These are phyloP conservation scores for Zeus faber DNA, from an alignment of 2,113 vertebrate genomes.

Conservation along the genomic window DNA sequence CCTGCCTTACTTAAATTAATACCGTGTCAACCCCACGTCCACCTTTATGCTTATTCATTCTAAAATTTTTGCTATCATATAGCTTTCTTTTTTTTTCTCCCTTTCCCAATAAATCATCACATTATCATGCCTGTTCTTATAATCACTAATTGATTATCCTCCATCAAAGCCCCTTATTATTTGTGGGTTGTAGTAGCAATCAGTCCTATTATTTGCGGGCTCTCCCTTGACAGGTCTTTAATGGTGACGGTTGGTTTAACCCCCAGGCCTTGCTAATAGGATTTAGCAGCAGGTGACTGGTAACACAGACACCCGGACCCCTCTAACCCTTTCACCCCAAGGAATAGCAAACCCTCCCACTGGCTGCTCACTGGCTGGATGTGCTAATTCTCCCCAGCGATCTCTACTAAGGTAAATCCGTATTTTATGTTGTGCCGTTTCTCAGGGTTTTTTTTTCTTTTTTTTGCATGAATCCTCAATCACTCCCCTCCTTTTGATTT, in stretches of 20 bases:
- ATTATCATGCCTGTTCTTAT: slow-evolving; percentile 33
- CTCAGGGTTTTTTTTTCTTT: too few species aligned
- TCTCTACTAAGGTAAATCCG: too few species aligned
- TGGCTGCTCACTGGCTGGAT: slow-evolving; percentile 43
- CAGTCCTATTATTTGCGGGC: slow-evolving; percentile 78
- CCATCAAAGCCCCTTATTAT: slow-evolving; percentile 76
- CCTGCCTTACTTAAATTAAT: too few species aligned
- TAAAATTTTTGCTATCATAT: not conserved
- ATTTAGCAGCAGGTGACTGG: slow-evolving; percentile 77
- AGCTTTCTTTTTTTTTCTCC: too few species aligned
- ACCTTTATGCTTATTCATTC: too few species aligned
- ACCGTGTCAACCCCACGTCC: too few species aligned
- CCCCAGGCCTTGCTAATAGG: slow-evolving; percentile 73
- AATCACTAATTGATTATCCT: slow-evolving; percentile 72
- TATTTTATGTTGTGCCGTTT: too few species aligned
- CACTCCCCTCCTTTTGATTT: too few species aligned
- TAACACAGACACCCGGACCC: slow-evolving; percentile 68
- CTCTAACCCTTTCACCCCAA: slow-evolving; percentile 70
- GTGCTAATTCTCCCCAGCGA: too few species aligned
- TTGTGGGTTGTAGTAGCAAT: slow-evolving; percentile 77
- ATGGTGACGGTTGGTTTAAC: slow-evolving; percentile 76
- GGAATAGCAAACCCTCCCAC: slow-evolving; percentile 57
- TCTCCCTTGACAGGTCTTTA: slow-evolving; percentile 76
- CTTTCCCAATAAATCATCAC: not conserved
- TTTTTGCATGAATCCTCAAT: too few species aligned